Conservation (phyloP, 1,140 invertebrate species). For the Stegodyphus dumicola region DNA sequence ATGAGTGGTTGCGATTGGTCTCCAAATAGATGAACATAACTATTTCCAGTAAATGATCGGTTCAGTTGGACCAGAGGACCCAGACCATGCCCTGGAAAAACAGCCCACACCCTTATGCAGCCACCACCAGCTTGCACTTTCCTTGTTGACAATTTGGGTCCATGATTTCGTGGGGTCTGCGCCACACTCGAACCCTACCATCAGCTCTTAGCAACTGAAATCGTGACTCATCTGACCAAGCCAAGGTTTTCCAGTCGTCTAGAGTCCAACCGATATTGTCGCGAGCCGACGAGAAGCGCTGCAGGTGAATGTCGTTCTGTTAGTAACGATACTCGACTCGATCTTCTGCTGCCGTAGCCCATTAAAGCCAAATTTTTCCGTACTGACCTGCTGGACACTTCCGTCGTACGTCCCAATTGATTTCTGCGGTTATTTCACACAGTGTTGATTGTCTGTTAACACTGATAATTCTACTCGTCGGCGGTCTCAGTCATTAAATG, state of each 20-base stretch:
- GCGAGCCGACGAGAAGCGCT: not conserved
- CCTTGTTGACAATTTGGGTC: not conserved
- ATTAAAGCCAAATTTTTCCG: no score
- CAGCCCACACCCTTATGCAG: no score
- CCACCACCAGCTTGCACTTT: not conserved
- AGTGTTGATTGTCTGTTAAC: not conserved
- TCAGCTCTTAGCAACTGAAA: not conserved
- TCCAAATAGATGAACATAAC: not conserved
- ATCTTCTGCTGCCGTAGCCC: no score
- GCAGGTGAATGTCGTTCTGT: not conserved
- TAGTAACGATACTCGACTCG: not conserved
- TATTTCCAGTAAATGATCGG: not conserved
- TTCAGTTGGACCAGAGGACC: no score
- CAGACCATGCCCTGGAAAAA: no score
- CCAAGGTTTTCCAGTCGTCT: not conserved
- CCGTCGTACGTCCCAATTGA: no score
- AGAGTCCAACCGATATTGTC: not conserved
- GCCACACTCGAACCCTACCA: not conserved
- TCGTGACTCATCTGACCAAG: not conserved
- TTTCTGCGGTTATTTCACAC: no score
- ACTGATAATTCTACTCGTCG: not conserved
- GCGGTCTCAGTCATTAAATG: not conserved
- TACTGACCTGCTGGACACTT: no score
- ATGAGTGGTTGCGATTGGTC: not conserved
- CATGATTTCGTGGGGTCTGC: not conserved